Conservation (phyloP, 2,888 invertebrate species). For the Dermolepida albohirtum region DNA sequence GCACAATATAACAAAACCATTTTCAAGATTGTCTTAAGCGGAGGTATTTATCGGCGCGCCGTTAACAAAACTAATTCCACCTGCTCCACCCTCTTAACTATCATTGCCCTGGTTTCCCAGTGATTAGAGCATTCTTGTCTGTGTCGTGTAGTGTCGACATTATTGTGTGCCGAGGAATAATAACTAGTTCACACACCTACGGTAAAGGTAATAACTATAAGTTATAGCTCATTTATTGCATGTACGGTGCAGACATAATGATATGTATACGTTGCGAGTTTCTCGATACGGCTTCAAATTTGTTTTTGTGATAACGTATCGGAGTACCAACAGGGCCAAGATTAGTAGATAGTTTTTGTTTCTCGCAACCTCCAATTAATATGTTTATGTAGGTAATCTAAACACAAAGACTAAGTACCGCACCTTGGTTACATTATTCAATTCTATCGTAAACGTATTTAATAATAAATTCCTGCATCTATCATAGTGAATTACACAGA, state of each 20-base stretch:
- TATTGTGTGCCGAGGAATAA: constrained; percentile 25
- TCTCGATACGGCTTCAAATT: not conserved
- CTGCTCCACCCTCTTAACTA: constrained; percentile 40
- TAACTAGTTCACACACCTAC: constrained; percentile 8
- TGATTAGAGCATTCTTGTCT: constrained; percentile 29
- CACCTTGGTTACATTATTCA: too few relatives aligned
- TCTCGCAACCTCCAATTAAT: not conserved
- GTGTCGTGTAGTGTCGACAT: constrained; percentile 28
- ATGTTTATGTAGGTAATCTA: too few relatives aligned
- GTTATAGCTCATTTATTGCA: constrained; percentile 7
- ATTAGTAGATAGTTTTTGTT: constrained; percentile 6
- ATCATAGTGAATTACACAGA: too few relatives aligned
- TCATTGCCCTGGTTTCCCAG: constrained; percentile 24
- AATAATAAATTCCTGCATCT: too few relatives aligned
- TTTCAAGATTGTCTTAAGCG: constrained; percentile 17
- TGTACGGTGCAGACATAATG: not conserved
- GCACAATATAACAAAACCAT: constrained; percentile 20
- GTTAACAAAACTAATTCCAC: constrained; percentile 19
- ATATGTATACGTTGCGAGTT: too few relatives aligned
- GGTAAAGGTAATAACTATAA: constrained; percentile 30
- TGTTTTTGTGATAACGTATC: not conserved
- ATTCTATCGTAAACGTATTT: too few relatives aligned
- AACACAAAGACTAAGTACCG: too few relatives aligned
- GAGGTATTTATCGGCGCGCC: constrained; percentile 21
- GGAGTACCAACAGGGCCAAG: constrained; percentile 15